Base-by-base conservation (phyloP, 2,888 invertebrate genomes). In the Chrysina gloriosa region DNA sequence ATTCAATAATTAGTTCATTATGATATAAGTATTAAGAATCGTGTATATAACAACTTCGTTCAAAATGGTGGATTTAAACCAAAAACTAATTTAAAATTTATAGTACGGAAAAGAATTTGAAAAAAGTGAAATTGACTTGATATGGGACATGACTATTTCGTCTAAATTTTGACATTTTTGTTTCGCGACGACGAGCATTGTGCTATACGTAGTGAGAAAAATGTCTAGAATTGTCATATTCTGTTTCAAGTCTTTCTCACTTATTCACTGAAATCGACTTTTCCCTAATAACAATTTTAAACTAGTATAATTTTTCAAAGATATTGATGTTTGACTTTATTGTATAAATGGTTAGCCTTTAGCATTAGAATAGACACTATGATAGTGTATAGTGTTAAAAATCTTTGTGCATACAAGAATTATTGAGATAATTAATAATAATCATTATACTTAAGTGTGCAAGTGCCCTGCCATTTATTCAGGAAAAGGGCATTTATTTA, bases 401-500 rank as follows among this genome's bases (percentile, higher is more conserved):
- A 73, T 74, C 68, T 70, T 71, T 72, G 69, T 72, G 71, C 69
- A 65, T 70, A 71, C 70, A 58, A 69, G 70, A 69, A 34, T 64
- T 70, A 69, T 63, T 70, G 66, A 65, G 47, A 48, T 68, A 65
- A 61, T 42, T 65, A 67, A 56, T 42, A 42, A 61, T 61, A 61
- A 61, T 61, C 58, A 16, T 52, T 52, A 61, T 61, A 61, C 14
- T 61, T 61, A 61, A 61, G 56, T 70, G 54, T 69, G 69, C 63
- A 68, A 42, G 72, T 74, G 76, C 76, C 76, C 76, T 76, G 69
- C 70, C 73, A 72, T 71, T 68, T 73, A 71, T 76, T 75, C 75
- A 73, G 75, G 90, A 90, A 91, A 91, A 90, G 89, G 89, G 90
- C 92, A 92, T 92, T 92, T 92, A 89, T 92, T 92, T 92, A 89